Percentiles rank a stretch among this genome's conserved stretches.
These are phyloP conservation scores for Tipula confusa DNA, from an alignment of 2,888 invertebrate genomes.

Conservation along the genomic window DNA sequence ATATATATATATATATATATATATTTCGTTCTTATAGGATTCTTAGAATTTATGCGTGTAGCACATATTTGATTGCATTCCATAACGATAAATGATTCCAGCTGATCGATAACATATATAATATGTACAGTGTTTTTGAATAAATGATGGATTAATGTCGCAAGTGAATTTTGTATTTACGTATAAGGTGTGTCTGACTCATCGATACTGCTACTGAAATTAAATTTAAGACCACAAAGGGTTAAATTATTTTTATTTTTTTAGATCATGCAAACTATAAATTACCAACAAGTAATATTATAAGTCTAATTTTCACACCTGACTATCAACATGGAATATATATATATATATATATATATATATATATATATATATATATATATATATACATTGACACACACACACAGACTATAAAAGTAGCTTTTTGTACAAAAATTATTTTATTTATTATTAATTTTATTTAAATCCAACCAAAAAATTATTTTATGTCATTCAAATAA, in stretches of 20 bases:
- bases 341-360: neutral
- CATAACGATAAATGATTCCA: neutral
- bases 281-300: neutral
- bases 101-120: neutral
- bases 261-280: neutral
- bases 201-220: neutral
- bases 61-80: neutral
- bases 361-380: neutral
- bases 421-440: neutral
- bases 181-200: neutral
- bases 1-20: too few relatives aligned
- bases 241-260: too few relatives aligned
- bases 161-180: too few relatives aligned
- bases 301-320: conserved; percentile 20
- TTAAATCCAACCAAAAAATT: conserved; percentile 9
- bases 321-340: neutral
- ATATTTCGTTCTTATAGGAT: neutral
- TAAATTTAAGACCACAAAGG: neutral
- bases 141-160: neutral
- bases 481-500: conserved; percentile 25
- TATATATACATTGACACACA: neutral
- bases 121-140: neutral
- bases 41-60: neutral
- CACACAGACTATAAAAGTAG: neutral
- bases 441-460: neutral